Evolutionary conservation across 1,140 invertebrate species (phyloP), one percentile per base, ranked within the genome.

Genomic region (Pygmarrhopalites habei): DNA sequence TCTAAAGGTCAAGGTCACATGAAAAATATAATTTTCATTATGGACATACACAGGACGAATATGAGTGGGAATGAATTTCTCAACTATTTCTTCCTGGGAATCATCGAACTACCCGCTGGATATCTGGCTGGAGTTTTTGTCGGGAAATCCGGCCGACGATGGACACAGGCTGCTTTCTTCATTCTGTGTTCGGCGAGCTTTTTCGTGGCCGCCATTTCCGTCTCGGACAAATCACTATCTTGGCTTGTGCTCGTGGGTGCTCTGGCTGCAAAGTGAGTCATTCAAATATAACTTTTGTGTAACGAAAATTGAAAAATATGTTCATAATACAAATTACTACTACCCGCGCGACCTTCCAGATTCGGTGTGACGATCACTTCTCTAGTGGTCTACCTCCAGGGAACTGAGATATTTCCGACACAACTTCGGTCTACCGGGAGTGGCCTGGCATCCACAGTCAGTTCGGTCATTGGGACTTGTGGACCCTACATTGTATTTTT

Each of bases 61-160:
- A 74, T 84, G 70, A 77, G 78, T 43, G 84, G 83, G 44, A 85
- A 85, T 74, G 83, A 84, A 23, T 86, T 85, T 72, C 71, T 86
- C 44, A 86, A 86, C 73, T 85, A 84, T 73, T 79, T 83, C 59
- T 77, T 81, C 66, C 80, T 85, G 70, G 78, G 79, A 53, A 62
- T 83, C 4, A 79, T 80, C 21, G 85, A 86, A 72, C 74, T 85
- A 12, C 83, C 84, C 1, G 77, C 76, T 21, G 78, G 68, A 10
- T 70, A 58, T 53, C 15, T 70, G 17, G 23, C 56, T 77, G 43
- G 81, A 77, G 41, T 76, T 76, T 56, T 63, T 25, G 67, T 64
- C 26, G 77, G 83, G 61, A 76, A 67, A 25, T 74, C 79, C 17
- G 82, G 83, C 5, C 75, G 83, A 2, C 75, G 82, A 28, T 79